Conservation (phyloP, 1,140 invertebrate genomes). For the Aleiodes sp. region DNA sequence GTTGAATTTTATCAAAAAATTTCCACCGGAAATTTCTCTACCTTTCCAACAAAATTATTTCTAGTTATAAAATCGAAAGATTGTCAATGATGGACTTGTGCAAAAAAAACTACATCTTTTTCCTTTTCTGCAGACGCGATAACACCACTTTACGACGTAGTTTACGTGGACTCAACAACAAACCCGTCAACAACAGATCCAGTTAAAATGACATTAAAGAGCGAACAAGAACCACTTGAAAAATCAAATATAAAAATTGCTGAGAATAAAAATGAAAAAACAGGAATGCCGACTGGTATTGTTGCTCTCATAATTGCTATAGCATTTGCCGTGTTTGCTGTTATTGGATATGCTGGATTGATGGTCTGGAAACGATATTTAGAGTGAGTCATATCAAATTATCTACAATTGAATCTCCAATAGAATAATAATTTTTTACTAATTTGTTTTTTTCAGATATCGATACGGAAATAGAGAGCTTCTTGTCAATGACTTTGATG, state of each 20-base stretch:
- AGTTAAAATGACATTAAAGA: background rate
- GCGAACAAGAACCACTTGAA: slow-evolving; percentile 18
- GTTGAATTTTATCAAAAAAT: too few species aligned
- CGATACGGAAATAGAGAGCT: slow-evolving; percentile 60
- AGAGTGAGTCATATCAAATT: slow-evolving; percentile 52
- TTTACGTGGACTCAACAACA: background rate
- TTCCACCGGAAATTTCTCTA: too few species aligned
- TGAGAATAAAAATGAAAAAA: background rate
- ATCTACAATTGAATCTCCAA: background rate
- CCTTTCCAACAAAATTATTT: too few species aligned
- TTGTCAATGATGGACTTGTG: too few species aligned
- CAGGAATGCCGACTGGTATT: slow-evolving; percentile 42
- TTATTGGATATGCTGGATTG: slow-evolving; percentile 55
- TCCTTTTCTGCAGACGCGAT: too few species aligned
- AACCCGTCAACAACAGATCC: background rate
- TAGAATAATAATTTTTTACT: slow-evolving; percentile 9
- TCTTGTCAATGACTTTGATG: slow-evolving; percentile 62
- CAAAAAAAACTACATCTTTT: too few species aligned
- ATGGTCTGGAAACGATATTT: slow-evolving; percentile 58
- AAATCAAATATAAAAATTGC: slow-evolving; percentile 1
- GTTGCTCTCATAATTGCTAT: slow-evolving; percentile 49
- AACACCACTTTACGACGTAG: too few species aligned
- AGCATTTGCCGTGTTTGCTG: slow-evolving; percentile 49
- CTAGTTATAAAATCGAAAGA: too few species aligned
- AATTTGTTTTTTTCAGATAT: slow-evolving; percentile 51